Percentiles rank a stretch among this genome's conserved stretches.
Conservation (phyloP, 2,797 vertebrate genomes). For the Tapera naevia region DNA sequence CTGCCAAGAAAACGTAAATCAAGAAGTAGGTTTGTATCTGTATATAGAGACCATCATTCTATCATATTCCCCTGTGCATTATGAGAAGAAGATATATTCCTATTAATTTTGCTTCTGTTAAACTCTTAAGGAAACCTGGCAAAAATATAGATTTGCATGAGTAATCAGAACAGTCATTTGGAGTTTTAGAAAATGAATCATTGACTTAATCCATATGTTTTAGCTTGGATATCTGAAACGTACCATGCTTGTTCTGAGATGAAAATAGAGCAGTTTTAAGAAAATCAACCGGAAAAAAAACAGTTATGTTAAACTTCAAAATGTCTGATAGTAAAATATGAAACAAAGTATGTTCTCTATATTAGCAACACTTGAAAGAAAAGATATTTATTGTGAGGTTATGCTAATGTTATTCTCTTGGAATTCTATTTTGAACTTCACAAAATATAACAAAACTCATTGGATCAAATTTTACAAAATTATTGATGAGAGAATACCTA, state of each 20-base stretch:
- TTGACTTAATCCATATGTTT: conserved; percentile 50
- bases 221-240: neutral
- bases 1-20: conserved; percentile 48
- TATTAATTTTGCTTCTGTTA: conserved; percentile 25
- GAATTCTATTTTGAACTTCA: neutral
- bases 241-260: neutral
- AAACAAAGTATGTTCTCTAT: neutral
- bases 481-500: neutral
- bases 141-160: conserved; percentile 51
- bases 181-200: conserved; percentile 53
- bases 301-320: neutral
- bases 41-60: neutral
- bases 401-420: neutral
- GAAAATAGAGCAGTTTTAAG: neutral
- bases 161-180: conserved; percentile 53
- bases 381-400: neutral
- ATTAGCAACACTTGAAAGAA: neutral
- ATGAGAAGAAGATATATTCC: conserved; percentile 32
- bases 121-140: conserved; percentile 34
- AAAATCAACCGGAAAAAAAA: neutral
- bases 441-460: neutral
- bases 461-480: neutral
- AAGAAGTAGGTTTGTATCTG: conserved; percentile 49
- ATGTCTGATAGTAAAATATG: neutral
- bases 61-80: neutral